These are phyloP conservation scores for fruit fly (Drosophila melanogaster) DNA, from an alignment of 1,140 invertebrate species.

Conservation along the genomic window DNA sequence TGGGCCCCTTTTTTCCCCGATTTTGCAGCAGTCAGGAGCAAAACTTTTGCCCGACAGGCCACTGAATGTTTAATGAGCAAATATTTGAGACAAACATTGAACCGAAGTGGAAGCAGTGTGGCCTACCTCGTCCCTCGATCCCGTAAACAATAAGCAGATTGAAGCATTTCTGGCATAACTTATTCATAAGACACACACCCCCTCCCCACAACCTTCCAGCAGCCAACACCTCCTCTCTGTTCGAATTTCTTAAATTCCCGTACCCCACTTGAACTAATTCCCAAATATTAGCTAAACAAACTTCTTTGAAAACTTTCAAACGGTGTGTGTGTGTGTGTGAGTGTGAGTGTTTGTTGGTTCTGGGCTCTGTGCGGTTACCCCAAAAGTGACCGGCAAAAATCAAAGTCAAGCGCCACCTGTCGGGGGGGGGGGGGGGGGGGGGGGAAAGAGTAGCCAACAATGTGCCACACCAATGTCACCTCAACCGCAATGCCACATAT, in stretches of 20 bases:
- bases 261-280: constrained; percentile 46
- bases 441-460: background rate
- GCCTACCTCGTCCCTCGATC: constrained; percentile 4
- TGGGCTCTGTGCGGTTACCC: constrained; percentile 4
- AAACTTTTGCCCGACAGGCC: constrained; percentile 43
- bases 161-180: constrained; percentile 42
- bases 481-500: constrained; percentile 30
- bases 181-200: constrained; percentile 25
- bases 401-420: constrained; percentile 7
- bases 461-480: constrained; percentile 10
- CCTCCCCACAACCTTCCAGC: no score
- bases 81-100: constrained; percentile 58
- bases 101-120: constrained; percentile 24
- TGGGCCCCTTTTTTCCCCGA: background rate
- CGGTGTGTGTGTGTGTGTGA: background rate
- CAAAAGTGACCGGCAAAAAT: constrained; percentile 29
- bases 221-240: no score
- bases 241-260: constrained; percentile 7
- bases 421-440: no score
- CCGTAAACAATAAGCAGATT: constrained; percentile 52
- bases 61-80: constrained; percentile 59
- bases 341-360: background rate
- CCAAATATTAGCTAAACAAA: constrained; percentile 53
- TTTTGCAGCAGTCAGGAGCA: constrained; percentile 8
- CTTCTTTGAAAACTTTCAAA: constrained; percentile 36